Evolutionary conservation across 1,140 invertebrate species (phyloP).

Genomic region (Pantala flavescens): DNA sequence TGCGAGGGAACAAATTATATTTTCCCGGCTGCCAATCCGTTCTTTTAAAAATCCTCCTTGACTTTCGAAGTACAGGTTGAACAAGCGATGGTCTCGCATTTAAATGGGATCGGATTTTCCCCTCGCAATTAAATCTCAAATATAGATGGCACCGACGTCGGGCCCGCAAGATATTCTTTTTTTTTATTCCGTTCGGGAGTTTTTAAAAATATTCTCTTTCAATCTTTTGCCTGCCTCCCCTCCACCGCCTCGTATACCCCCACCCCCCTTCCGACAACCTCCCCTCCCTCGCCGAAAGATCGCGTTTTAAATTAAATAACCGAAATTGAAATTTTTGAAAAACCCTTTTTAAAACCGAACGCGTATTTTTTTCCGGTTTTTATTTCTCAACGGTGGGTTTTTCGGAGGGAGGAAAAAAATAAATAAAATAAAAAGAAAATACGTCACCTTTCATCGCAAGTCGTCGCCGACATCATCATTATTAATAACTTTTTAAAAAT

Average conservation of each 20-base stretch:
- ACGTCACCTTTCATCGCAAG: background rate
- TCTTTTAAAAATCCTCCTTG: background rate
- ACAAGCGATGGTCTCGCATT: background rate
- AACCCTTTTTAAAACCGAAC: background rate
- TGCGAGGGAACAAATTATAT: too few species aligned
- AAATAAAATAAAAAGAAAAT: background rate
- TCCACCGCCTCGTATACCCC: background rate
- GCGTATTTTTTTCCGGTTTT: background rate
- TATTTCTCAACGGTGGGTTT: background rate
- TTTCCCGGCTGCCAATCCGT: too few species aligned
- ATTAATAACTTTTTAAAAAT: conserved; percentile 2
- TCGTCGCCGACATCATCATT: conserved; percentile 1
- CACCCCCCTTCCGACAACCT: background rate
- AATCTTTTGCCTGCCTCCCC: background rate
- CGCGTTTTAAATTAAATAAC: background rate
- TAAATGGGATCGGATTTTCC: conserved; percentile 6
- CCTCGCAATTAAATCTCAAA: background rate
- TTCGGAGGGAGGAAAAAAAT: background rate
- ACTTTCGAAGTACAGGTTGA: background rate
- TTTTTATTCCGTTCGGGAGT: background rate
- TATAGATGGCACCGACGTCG: background rate
- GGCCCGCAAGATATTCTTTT: background rate
- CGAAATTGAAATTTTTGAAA: background rate
- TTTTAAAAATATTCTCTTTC: background rate
- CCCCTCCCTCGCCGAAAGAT: background rate